Evolutionary conservation across 2,113 vertebrate species (phyloP).

Genomic region (Cnemophilus loriae): DNA sequence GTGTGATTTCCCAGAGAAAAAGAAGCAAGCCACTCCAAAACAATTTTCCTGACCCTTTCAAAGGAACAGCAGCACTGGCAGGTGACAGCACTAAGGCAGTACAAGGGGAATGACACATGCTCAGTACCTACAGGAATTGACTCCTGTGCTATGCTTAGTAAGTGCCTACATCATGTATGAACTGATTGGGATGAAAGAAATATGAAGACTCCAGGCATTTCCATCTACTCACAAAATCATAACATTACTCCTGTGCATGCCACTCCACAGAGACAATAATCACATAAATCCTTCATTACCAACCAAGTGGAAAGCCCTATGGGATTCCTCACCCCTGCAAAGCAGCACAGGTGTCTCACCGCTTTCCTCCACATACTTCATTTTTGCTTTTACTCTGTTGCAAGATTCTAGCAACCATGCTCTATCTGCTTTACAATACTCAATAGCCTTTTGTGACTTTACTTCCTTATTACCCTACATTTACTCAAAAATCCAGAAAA

Average conservation of each 20-base stretch:
- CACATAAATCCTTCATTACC: not conserved
- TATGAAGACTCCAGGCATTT: not conserved
- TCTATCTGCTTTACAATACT: not conserved
- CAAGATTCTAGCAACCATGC: not conserved
- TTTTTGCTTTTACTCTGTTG: not conserved
- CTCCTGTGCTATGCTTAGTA: not conserved
- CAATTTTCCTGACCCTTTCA: not conserved
- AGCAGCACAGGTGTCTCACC: not conserved
- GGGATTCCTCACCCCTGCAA: not conserved
- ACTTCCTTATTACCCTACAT: not conserved
- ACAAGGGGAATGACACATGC: not conserved
- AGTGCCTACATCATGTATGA: not conserved
- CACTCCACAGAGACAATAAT: not conserved
- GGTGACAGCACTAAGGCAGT: not conserved
- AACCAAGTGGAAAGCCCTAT: not conserved
- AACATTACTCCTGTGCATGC: not conserved
- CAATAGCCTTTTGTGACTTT: not conserved
- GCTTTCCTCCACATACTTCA: not conserved
- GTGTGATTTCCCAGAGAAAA: not conserved
- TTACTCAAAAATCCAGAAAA: not conserved
- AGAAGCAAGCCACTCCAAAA: not conserved
- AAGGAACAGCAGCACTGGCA: not conserved
- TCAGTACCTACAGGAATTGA: fast-evolving
- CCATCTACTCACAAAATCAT: not conserved
- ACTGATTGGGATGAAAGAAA: not conserved